phyloP scores from a whole-genome alignment of 2,797 vertebrate species.

The Parotocinclus haroldoi region DNA sequence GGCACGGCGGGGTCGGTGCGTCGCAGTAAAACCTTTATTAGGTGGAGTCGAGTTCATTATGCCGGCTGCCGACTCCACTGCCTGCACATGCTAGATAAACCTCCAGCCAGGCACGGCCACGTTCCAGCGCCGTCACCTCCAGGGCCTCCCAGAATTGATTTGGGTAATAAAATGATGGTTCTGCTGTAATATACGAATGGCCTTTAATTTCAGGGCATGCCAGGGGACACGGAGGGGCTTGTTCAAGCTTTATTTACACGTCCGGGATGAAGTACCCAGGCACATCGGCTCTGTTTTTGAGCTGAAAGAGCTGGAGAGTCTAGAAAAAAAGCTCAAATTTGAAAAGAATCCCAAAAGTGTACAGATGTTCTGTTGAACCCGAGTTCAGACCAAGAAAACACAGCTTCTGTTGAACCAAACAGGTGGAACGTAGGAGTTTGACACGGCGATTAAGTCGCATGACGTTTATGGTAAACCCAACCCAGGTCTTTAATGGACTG shows the following conservation, averaged over 20 bases:
- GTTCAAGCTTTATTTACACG: constrained; percentile 87
- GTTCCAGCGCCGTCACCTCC: constrained; percentile 69
- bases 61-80: constrained; percentile 69
- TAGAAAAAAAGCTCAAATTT: no score
- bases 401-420: no score
- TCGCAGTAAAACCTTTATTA: constrained; percentile 75
- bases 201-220: constrained; percentile 82
- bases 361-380: no score
- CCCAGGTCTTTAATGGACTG: no score
- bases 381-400: no score
- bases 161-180: constrained; percentile 87
- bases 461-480: no score
- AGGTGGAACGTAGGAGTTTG: no score
- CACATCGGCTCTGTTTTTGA: constrained; percentile 67
- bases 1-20: constrained; percentile 34
- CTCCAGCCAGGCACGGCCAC: constrained; percentile 75
- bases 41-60: constrained; percentile 79
- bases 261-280: constrained; percentile 68
- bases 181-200: constrained; percentile 76
- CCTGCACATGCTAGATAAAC: constrained; percentile 88
- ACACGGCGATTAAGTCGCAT: no score
- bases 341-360: no score
- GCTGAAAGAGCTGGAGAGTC: no score
- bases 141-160: constrained; percentile 83
- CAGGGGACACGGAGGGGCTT: constrained; percentile 76